phyloP scores from a whole-genome alignment of 2,797 vertebrate genomes.

The Harpagifer antarcticus region DNA sequence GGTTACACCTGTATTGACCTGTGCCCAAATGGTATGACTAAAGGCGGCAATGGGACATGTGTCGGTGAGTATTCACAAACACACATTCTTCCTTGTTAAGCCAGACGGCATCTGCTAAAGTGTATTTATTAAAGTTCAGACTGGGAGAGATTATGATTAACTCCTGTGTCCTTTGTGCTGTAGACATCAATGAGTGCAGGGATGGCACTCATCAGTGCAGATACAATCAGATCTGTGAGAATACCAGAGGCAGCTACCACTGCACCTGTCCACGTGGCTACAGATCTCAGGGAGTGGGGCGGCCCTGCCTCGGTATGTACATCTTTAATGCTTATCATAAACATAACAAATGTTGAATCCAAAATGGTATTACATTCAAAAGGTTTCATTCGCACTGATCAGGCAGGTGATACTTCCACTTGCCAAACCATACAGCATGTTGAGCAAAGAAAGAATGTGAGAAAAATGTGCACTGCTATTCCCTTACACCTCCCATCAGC shows the following conservation, averaged over 20 bases:
- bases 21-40: conserved; percentile 94
- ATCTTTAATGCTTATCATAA: background rate
- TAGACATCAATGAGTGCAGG: conserved; percentile 95
- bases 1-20: conserved; percentile 96
- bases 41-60: conserved; percentile 92
- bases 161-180: background rate
- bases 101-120: background rate
- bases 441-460: conserved; percentile 1
- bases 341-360: background rate
- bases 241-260: conserved; percentile 93
- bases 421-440: conserved; percentile 13
- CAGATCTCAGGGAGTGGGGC: conserved; percentile 90
- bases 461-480: conserved; percentile 3
- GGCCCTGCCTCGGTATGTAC: conserved; percentile 92
- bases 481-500: conserved; percentile 26
- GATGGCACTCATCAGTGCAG: conserved; percentile 94
- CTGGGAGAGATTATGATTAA: background rate
- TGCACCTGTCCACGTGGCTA: conserved; percentile 93
- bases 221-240: conserved; percentile 97
- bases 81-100: background rate
- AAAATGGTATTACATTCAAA: background rate
- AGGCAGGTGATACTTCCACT: background rate
- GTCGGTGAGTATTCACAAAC: conserved; percentile 85
- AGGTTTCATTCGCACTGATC: background rate
- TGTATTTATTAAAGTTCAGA: background rate